These are phyloP conservation scores for Matsumyia berberina DNA, from an alignment of 2,888 invertebrate species.

Conservation along the genomic window DNA sequence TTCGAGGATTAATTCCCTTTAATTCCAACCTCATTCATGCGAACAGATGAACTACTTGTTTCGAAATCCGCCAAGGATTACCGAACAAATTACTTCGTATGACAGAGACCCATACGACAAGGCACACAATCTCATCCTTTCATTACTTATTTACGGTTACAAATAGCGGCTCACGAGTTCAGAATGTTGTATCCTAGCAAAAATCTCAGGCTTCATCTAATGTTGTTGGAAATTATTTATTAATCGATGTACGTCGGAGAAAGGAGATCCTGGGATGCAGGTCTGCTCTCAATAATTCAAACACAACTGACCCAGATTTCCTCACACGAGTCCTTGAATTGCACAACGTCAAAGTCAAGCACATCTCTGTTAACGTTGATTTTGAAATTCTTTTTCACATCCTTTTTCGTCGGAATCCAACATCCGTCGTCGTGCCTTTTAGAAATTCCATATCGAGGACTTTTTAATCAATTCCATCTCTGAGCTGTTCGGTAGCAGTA, in stretches of 20 bases:
- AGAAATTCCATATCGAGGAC: background rate
- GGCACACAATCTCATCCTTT: background rate
- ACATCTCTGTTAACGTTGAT: background rate
- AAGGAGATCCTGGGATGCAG: background rate
- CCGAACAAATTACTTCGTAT: background rate
- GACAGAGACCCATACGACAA: background rate
- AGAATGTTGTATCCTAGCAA: background rate
- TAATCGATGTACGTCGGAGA: background rate
- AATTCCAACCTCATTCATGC: background rate
- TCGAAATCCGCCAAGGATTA: slow-evolving; percentile 20
- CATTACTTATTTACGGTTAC: slow-evolving; percentile 11
- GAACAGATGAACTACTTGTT: background rate
- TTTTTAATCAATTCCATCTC: slow-evolving; percentile 36
- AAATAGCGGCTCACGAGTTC: background rate
- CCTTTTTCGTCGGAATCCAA: background rate
- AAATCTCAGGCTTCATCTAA: slow-evolving; percentile 24
- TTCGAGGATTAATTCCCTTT: slow-evolving; percentile 10
- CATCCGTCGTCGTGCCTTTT: background rate
- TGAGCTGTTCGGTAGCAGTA: background rate
- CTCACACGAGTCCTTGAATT: background rate
- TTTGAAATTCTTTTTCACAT: slow-evolving; percentile 2
- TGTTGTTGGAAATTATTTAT: slow-evolving; percentile 5
- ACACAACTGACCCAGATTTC: slow-evolving; percentile 31
- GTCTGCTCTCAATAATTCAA: slow-evolving; percentile 31
- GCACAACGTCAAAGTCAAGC: background rate